phyloP scores from a whole-genome alignment of 2,888 invertebrate species.

The Blera fallax region DNA sequence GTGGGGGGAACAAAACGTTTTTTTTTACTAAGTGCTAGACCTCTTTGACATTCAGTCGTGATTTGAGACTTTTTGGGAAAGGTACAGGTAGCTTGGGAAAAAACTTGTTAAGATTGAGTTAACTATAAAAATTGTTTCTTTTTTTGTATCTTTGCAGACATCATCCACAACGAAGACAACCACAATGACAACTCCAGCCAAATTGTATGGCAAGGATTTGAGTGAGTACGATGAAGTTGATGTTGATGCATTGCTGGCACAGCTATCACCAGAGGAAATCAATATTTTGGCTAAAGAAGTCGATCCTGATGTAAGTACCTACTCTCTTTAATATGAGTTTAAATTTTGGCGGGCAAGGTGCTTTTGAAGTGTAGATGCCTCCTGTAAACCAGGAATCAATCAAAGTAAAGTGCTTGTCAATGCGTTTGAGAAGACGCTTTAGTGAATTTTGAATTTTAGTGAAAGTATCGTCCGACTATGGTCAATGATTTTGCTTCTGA shows the following conservation, averaged over 20 bases:
- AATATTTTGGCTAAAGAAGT: slow-evolving; percentile 99
- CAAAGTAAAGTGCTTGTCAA: no score
- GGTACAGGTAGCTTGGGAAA: slow-evolving; percentile 42
- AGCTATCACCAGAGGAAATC: slow-evolving; percentile 97
- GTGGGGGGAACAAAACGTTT: slow-evolving; percentile 12
- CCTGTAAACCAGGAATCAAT: no score
- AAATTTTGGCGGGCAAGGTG: no score
- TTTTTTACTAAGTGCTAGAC: slow-evolving; percentile 26
- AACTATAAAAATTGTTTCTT: neutral
- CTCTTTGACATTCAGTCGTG: slow-evolving; percentile 67
- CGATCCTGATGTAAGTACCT: slow-evolving; percentile 97
- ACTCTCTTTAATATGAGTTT: neutral
- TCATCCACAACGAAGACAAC: slow-evolving; percentile 94
- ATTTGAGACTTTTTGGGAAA: slow-evolving; percentile 46
- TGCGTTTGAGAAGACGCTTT: no score
- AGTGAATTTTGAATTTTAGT: no score
- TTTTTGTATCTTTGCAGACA: slow-evolving; percentile 85
- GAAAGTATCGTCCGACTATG: no score
- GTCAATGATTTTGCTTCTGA: no score
- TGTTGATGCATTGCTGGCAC: slow-evolving; percentile 96
- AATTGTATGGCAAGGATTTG: slow-evolving; percentile 94
- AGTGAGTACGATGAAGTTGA: slow-evolving; percentile 97
- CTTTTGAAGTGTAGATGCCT: no score
- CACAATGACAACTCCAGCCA: slow-evolving; percentile 94
- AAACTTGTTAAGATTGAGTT: neutral